phyloP scores from a whole-genome alignment of 2,888 invertebrate genomes.

The Drosophila melanocephala region DNA sequence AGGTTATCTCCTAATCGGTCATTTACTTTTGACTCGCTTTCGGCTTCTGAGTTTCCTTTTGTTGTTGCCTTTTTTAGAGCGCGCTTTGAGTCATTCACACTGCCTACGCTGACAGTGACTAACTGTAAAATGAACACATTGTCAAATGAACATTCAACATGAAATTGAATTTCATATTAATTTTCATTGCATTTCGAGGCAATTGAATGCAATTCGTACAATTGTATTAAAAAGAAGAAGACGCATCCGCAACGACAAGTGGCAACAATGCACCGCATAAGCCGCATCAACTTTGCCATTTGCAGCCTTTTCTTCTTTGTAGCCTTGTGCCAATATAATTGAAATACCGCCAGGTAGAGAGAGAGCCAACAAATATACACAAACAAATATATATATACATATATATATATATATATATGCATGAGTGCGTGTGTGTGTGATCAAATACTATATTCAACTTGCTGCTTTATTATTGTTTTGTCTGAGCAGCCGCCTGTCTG shows the following conservation, averaged over 20 bases:
- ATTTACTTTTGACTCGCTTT: conserved; percentile 3
- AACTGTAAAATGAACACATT: conserved; percentile 44
- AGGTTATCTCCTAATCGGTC: conserved; percentile 2
- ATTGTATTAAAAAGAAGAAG: conserved; percentile 6
- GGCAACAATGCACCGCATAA: conserved; percentile 16
- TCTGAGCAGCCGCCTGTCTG: conserved; percentile 3
- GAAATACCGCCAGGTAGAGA: conserved; percentile 41
- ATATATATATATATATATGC: neutral
- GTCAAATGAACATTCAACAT: conserved; percentile 13
- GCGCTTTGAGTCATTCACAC: conserved; percentile 35
- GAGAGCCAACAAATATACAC: conserved; percentile 29
- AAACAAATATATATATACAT: neutral
- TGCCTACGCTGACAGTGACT: conserved; percentile 25
- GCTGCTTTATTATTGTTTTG: conserved; percentile 29
- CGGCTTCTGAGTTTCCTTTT: conserved; percentile 14
- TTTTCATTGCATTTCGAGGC: conserved; percentile 48
- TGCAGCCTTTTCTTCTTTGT: conserved; percentile 30
- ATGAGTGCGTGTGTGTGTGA: conserved; percentile 10
- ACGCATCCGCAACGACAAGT: conserved; percentile 10
- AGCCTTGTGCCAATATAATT: conserved; percentile 72
- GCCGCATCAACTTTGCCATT: conserved; percentile 60
- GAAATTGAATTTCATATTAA: conserved; percentile 43
- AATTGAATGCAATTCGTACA: conserved; percentile 1
- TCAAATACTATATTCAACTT: conserved; percentile 34
- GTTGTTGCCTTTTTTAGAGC: conserved; percentile 31